Conservation (phyloP, 2,113 vertebrate genomes). For the Elgaria multicarinata region DNA sequence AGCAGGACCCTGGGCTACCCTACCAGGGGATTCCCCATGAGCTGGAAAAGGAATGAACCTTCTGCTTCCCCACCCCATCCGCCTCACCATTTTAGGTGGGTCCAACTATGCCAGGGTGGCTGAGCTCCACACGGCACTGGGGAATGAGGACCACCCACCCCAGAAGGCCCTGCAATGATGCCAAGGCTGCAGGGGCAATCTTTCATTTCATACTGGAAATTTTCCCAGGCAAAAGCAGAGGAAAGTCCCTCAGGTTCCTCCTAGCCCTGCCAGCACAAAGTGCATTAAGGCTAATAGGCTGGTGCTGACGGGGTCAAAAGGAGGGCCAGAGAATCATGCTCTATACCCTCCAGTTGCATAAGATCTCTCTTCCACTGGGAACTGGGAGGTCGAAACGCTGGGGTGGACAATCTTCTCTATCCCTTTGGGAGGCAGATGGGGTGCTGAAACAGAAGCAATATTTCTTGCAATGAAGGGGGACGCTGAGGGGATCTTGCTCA, state of each 20-base stretch:
- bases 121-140: neutral
- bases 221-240: neutral
- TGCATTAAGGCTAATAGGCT: neutral
- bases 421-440: too few species aligned
- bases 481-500: neutral
- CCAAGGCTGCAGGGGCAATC: neutral
- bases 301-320: neutral
- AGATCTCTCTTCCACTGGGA: neutral
- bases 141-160: neutral
- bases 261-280: neutral
- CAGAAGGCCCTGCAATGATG: neutral
- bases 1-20: too few species aligned
- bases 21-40: too few species aligned
- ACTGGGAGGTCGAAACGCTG: neutral
- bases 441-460: neutral
- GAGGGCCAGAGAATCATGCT: too few species aligned
- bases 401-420: neutral
- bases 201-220: neutral
- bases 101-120: neutral
- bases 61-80: too few species aligned
- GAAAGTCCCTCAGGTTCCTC: too few species aligned
- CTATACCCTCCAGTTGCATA: too few species aligned
- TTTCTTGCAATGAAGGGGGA: too few species aligned
- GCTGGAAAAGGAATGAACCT: too few species aligned
- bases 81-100: neutral